Evolutionary conservation across 1,140 invertebrate genomes (phyloP).

Genomic region (Diploscapter pachys): DNA sequence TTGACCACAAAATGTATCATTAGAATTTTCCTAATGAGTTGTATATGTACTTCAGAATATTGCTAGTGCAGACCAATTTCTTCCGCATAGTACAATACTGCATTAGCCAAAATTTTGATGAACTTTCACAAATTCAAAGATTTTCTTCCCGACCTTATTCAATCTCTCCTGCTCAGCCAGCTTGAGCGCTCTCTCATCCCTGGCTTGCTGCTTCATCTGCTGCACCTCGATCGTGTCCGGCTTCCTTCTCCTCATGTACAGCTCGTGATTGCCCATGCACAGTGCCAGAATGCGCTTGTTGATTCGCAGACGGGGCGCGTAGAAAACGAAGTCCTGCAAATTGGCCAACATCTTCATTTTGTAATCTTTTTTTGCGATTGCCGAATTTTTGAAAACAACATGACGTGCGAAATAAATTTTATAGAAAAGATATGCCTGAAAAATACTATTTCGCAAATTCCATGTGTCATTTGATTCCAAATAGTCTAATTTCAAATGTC

Average conservation of each 20-base stretch:
- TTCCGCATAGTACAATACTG: no score
- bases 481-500: not conserved
- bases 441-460: no score
- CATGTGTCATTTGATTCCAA: not conserved
- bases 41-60: no score
- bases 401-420: no score
- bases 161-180: slow-evolving; percentile 33
- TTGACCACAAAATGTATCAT: no score
- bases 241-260: slow-evolving; percentile 91
- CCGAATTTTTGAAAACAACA: no score
- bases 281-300: slow-evolving; percentile 96
- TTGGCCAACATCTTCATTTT: not conserved
- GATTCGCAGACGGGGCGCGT: slow-evolving; percentile 89
- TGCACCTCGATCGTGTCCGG: slow-evolving; percentile 97
- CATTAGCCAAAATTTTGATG: slow-evolving; percentile 4
- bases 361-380: no score
- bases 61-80: no score
- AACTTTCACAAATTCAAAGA: slow-evolving; percentile 34
- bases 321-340: slow-evolving; percentile 90
- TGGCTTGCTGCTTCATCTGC: slow-evolving; percentile 90
- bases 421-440: no score
- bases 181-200: slow-evolving; percentile 30
- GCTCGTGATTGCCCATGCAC: slow-evolving; percentile 95
- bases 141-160: slow-evolving; percentile 12
- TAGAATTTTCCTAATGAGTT: no score